A percentile compares a stretch with the other conserved stretches of the same genome.
phyloP scores from a whole-genome alignment of 2,888 invertebrate genomes.

The Acleris literana region DNA sequence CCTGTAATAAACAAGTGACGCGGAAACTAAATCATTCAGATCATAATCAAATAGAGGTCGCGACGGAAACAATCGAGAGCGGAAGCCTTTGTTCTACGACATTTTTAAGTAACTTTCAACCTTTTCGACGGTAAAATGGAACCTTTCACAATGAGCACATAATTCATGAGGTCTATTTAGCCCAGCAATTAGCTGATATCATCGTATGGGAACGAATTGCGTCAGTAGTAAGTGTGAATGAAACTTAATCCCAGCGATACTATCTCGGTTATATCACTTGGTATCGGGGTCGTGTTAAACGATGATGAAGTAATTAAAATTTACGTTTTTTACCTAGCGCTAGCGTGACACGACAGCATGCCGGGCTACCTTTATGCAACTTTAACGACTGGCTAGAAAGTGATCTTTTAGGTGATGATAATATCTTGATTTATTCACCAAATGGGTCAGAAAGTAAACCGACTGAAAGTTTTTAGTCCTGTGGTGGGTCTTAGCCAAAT shows the following conservation, averaged over 20 bases:
- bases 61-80: not conserved
- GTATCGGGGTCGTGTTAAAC: slow-evolving; percentile 41
- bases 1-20: too few species aligned
- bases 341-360: slow-evolving; percentile 21
- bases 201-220: slow-evolving; percentile 63
- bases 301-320: slow-evolving; percentile 43
- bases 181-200: slow-evolving; percentile 37
- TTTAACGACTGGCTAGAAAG: slow-evolving; percentile 5
- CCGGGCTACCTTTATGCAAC: slow-evolving; percentile 31
- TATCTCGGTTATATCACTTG: slow-evolving; percentile 48
- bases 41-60: too few species aligned
- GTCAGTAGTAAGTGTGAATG: slow-evolving; percentile 64
- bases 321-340: slow-evolving; percentile 18
- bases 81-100: not conserved
- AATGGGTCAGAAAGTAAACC: too few species aligned
- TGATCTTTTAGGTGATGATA: not conserved
- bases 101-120: slow-evolving; percentile 2
- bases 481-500: too few species aligned
- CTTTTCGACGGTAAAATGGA: slow-evolving; percentile 16
- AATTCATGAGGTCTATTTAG: slow-evolving; percentile 36
- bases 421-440: not conserved
- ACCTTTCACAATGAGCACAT: slow-evolving; percentile 33
- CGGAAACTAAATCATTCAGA: too few species aligned
- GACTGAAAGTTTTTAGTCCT: too few species aligned
- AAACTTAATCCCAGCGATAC: slow-evolving; percentile 59